Evolutionary conservation across 2,888 invertebrate genomes (phyloP), one percentile per base, ranked within the genome.

Genomic region (Lasioglossum vierecki): DNA sequence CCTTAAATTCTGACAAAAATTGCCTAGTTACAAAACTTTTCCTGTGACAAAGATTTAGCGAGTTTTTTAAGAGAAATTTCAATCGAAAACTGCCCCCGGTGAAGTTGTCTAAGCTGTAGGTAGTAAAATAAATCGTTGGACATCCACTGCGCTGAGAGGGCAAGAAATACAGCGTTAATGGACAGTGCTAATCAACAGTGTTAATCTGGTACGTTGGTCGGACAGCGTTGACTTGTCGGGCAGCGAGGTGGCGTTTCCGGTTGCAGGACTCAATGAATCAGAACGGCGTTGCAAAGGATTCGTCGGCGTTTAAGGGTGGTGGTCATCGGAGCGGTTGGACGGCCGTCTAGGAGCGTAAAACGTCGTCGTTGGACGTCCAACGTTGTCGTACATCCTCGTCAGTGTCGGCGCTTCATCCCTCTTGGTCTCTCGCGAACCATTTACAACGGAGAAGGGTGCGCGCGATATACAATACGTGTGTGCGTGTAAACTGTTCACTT

Each of bases 401-500:
- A 26, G 18, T 15, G 30, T 63, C 30, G 44, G 44, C n/a, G 30
- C 8, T 30, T 18, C 63, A 1, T 63, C 63, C 63, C 63, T 63
- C 63, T 30, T n/a, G 63, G 63, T 6, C 63, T 63, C 63, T 35
- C 63, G 63, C 63, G 63, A 30, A 63, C 63, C 63, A 30, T 63
- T 63, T 63, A 63, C 63, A 63, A 63, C 8, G 63, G 15, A 2
- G 63, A 18, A 63, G 63, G 63, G 63, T 63, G 63, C 35, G 30
- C 41, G 87, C 87, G 76, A 75, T 53, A 81, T 57, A n/a, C 11
- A 11, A 57, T n/a, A 57, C n/a, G 11, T n/a, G 57, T 57, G 57
- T n/a, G 57, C 57, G 79, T 82, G 85, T 87, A 89, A 87, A 87
- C 87, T 39, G 88, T 86, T 86, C 88, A 82, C 88, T 91, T 91